Evolutionary conservation across 2,888 invertebrate genomes (phyloP).

Genomic region (Deilephila elpenor): DNA sequence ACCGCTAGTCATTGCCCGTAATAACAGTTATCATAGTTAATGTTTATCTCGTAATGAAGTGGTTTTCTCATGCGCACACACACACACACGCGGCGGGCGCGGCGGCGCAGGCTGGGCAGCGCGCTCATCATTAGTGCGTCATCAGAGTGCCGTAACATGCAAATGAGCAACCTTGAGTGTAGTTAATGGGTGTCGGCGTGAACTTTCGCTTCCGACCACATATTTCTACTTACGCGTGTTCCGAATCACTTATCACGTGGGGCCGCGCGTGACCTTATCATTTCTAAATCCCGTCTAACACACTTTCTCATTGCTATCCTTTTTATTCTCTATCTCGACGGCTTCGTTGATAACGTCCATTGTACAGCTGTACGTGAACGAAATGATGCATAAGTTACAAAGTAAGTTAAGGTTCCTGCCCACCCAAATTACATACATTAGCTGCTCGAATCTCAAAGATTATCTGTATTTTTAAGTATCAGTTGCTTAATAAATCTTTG

Average conservation of each 20-base stretch:
- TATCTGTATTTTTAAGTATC: no score
- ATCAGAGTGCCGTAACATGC: slow-evolving; percentile 25
- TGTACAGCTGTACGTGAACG: not conserved
- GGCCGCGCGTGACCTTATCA: not conserved
- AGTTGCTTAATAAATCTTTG: no score
- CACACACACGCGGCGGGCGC: not conserved
- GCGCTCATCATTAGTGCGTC: slow-evolving; percentile 9
- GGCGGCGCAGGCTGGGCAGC: not conserved
- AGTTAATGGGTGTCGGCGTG: slow-evolving; percentile 14
- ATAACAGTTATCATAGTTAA: slow-evolving; percentile 13
- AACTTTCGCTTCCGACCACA: slow-evolving; percentile 13
- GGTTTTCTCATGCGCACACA: not conserved
- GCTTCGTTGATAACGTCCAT: not conserved
- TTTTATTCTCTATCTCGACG: not conserved
- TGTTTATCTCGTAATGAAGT: slow-evolving; percentile 18
- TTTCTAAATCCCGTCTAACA: slow-evolving; percentile 1
- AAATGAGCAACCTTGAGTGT: slow-evolving; percentile 25
- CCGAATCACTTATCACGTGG: not conserved
- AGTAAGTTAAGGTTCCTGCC: no score
- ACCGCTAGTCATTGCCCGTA: slow-evolving; percentile 12
- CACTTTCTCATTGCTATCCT: slow-evolving; percentile 3
- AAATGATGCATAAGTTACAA: no score
- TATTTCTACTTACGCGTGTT: slow-evolving; percentile 23
- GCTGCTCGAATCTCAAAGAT: no score
- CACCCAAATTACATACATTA: no score